Base-by-base conservation (phyloP, 2,888 invertebrate species). In the Cryptus viduatorius region DNA sequence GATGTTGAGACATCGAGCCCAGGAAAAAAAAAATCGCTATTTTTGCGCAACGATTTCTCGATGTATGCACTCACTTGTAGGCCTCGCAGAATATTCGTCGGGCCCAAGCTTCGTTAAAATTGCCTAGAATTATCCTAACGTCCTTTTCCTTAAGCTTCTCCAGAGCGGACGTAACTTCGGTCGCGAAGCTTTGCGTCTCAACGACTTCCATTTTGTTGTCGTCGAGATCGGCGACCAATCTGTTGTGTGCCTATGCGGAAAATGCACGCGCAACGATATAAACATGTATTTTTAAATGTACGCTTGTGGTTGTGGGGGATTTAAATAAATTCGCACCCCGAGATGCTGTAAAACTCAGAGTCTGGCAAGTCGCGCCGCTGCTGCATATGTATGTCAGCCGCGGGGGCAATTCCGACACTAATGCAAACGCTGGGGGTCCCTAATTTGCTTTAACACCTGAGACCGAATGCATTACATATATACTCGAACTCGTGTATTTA, bases 101-200 rank as follows among this genome's bases (percentile, higher is more conserved):
- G 0, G 99, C 99, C 97, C 98, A 98, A 72, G 96, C 96, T 92
- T 98, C 98, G 94, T 98, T 98, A 94, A 99, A 99, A 94, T 99
- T 99, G 3, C 98, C 98, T 89, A 99, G 94, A 89, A 99, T 98
- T 81, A 99, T 98, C 82, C 99, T 95, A 3, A 98, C 98, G 92
- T 99, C 99, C 91, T 98, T 98, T 88, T 97, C 97, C 89, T 97
- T 97, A 0, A 98, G 95, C 92, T 98, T 98, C 56, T 96, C 95
- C 65, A 98, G 91, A 0, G 98, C 97, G 8, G 96, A 95, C 82
- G 95, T 96, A 7, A 98, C 97, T 94, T 99, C 99, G 73, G 97
- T 97, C 0, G 98, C 98, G 91, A 99, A 98, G 91, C 98, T 98
- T 92, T 98, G 98, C 0, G 98, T 97, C 92, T 98, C 98, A 59